Conservation (phyloP, 1,140 invertebrate genomes). For the Scaptomyza montana region DNA sequence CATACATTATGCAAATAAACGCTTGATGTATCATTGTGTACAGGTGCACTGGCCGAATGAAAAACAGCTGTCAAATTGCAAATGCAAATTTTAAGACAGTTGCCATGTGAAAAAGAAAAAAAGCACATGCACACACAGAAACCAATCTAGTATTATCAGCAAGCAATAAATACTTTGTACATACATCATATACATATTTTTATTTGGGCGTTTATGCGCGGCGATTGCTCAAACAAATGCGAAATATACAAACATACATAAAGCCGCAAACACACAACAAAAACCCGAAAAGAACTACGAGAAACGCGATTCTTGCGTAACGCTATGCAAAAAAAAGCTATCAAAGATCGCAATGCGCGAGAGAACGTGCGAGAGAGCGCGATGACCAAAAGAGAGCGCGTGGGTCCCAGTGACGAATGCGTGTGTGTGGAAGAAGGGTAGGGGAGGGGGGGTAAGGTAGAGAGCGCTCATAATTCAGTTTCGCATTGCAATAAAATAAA, state of each 20-base stretch:
- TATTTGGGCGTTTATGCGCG: not conserved
- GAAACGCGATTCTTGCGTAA: conserved; percentile 72
- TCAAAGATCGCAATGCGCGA: conserved; percentile 24
- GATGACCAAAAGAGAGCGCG: conserved; percentile 9
- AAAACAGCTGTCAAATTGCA: conserved; percentile 51
- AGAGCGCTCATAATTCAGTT: conserved; percentile 31
- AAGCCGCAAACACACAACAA: conserved; percentile 33
- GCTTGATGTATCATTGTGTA: conserved; percentile 18
- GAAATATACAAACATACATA: conserved; percentile 16
- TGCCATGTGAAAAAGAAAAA: conserved; percentile 32
- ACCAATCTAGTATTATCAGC: conserved; percentile 44
- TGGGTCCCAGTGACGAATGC: conserved; percentile 10
- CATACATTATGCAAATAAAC: conserved; percentile 7
- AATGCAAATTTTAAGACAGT: conserved; percentile 47
- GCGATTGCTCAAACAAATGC: conserved; percentile 41
- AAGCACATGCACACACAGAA: not conserved
- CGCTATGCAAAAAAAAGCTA: conserved; percentile 48
- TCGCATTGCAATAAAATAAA: conserved; percentile 38
- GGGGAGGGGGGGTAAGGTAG: not conserved
- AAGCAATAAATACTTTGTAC: not conserved
- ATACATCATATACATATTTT: not conserved
- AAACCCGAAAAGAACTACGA: conserved; percentile 27
- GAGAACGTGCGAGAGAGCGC: conserved; percentile 3
- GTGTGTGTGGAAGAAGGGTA: not conserved
- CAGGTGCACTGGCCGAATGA: not conserved